Evolutionary conservation across 2,113 vertebrate species (phyloP).

Genomic region (Crotalus tigris): DNA sequence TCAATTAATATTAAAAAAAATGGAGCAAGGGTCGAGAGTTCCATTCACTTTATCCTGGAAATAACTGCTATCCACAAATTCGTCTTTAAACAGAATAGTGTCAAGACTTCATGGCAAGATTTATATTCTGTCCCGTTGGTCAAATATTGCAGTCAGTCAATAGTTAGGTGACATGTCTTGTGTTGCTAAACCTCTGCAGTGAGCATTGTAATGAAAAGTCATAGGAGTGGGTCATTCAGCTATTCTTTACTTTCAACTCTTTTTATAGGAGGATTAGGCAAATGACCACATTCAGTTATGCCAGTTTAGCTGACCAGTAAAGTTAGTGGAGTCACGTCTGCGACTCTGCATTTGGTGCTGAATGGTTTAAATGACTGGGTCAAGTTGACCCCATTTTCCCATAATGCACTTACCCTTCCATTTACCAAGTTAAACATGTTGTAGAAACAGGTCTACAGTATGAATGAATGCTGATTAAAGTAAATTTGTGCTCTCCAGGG

Average conservation of each 20-base stretch:
- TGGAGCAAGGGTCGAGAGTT: background rate
- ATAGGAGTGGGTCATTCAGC: background rate
- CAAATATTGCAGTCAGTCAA: background rate
- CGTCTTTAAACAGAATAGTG: background rate
- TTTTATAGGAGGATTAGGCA: background rate
- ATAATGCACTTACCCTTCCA: background rate
- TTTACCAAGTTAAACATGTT: background rate
- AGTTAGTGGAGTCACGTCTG: background rate
- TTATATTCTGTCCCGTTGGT: background rate
- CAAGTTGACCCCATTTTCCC: background rate
- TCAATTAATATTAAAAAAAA: background rate
- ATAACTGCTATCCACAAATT: background rate
- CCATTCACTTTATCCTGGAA: background rate
- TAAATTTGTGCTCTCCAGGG: background rate
- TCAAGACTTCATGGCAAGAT: background rate
- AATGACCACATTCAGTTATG: background rate
- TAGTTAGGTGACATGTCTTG: background rate
- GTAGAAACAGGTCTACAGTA: background rate
- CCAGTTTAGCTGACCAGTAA: background rate
- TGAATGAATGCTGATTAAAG: background rate
- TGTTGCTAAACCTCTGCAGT: background rate
- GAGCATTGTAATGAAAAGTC: background rate
- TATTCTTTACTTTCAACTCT: background rate
- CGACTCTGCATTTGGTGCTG: background rate
- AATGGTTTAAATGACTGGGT: background rate